Conservation (phyloP, 2,113 vertebrate genomes). For the Hucho hucho region DNA sequence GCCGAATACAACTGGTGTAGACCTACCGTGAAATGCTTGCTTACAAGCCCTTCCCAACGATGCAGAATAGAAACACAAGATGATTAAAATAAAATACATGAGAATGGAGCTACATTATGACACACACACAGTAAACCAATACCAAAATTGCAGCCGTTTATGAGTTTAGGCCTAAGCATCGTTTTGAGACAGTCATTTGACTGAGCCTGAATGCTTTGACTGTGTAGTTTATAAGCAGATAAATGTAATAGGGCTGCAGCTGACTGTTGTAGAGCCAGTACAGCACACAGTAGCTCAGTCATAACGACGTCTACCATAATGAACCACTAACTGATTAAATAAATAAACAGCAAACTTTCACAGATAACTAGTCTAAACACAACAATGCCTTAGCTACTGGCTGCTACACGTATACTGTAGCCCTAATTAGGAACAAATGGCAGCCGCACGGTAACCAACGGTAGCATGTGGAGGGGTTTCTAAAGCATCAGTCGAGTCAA, state of each 20-base stretch:
- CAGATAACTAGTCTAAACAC: constrained; percentile 42
- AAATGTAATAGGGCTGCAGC: not conserved
- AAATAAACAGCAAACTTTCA: constrained; percentile 39
- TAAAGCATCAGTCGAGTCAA: not conserved
- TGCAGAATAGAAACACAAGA: too few relatives aligned
- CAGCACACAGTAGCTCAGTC: constrained; percentile 30
- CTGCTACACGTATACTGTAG: constrained; percentile 27
- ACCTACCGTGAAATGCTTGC: too few relatives aligned
- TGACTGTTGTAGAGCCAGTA: not conserved
- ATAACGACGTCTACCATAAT: constrained; percentile 11
- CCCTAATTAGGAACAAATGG: constrained; percentile 60
- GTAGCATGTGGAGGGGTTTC: not conserved
- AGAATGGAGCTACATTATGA: constrained; percentile 10
- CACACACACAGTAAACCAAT: not conserved
- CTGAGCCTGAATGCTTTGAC: constrained; percentile 14
- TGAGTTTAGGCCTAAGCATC: not conserved
- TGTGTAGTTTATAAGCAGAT: constrained; percentile 17
- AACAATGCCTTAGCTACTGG: constrained; percentile 27
- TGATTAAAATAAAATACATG: too few relatives aligned
- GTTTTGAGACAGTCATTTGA: not conserved
- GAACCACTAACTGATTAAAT: constrained; percentile 37
- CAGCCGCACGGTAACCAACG: not conserved
- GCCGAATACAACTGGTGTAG: too few relatives aligned
- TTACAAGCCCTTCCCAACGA: too few relatives aligned
- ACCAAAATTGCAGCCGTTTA: constrained; percentile 6